These are phyloP conservation scores for Mohoua ochrocephala DNA, from an alignment of 2,113 vertebrate species.

Conservation along the genomic window DNA sequence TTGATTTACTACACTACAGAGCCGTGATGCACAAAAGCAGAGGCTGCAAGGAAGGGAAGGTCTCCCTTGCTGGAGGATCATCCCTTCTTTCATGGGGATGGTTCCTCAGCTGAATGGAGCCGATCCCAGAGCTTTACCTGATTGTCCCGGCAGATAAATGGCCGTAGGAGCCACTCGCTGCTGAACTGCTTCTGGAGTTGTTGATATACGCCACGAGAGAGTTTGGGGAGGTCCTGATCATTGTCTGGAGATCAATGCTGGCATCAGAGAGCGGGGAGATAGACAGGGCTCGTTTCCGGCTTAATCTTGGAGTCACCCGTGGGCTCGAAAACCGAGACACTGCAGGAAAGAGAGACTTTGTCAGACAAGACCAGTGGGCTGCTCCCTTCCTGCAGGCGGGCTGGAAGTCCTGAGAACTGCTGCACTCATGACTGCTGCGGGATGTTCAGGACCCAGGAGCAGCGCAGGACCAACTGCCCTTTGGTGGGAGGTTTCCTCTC, in stretches of 20 bases:
- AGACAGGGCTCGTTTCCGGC: constrained; percentile 91
- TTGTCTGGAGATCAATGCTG: constrained; percentile 97
- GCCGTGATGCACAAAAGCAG: not conserved
- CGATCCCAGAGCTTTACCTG: constrained; percentile 73
- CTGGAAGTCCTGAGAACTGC: not conserved
- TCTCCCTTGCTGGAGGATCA: not conserved
- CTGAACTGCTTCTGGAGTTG: constrained; percentile 97
- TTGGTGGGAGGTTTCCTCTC: not conserved
- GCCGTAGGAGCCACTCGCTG: constrained; percentile 93
- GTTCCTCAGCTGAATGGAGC: not conserved
- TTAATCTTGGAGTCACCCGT: constrained; percentile 87
- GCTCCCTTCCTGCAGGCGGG: fast-evolving
- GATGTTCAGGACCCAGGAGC: not conserved
- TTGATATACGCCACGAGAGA: constrained; percentile 99
- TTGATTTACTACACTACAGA: not conserved
- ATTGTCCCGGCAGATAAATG: constrained; percentile 93
- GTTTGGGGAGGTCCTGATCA: constrained; percentile 98
- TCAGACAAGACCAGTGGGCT: not conserved
- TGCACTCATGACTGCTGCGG: not conserved
- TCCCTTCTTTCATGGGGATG: fast-evolving
- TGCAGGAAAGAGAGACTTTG: constrained; percentile 56
- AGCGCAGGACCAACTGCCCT: not conserved
- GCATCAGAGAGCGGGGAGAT: constrained; percentile 95
- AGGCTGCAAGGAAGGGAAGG: not conserved
- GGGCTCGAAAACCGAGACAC: constrained; percentile 95